Conservation (phyloP, 2,113 vertebrate genomes). For the Lasiurus borealis region DNA sequence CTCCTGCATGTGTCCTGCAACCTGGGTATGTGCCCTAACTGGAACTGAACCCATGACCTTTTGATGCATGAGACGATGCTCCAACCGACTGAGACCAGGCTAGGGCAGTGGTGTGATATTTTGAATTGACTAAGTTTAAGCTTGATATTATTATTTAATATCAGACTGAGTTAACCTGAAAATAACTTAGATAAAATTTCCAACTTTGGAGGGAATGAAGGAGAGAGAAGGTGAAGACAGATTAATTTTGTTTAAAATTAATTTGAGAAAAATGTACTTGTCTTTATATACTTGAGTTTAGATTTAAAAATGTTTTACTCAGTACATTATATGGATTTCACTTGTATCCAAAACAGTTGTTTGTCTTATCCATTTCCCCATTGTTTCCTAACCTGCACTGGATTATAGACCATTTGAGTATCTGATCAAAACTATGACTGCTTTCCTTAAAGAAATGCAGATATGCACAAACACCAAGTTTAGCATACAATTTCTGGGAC, state of each 20-base stretch:
- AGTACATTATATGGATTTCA: constrained; percentile 19
- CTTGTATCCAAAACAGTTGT: neutral
- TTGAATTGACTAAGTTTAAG: constrained; percentile 20
- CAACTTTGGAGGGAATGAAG: constrained; percentile 31
- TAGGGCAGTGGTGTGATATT: neutral
- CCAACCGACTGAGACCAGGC: no score
- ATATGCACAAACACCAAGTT: neutral
- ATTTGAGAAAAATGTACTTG: constrained; percentile 19
- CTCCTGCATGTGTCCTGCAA: no score
- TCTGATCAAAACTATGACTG: neutral
- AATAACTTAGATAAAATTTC: constrained; percentile 43
- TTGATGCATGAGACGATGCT: no score
- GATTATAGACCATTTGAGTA: constrained; percentile 5
- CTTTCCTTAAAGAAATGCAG: constrained; percentile 38
- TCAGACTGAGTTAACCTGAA: constrained; percentile 1
- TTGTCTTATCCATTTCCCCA: neutral
- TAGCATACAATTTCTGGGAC: neutral
- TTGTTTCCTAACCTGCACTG: neutral
- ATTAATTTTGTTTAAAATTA: constrained; percentile 38
- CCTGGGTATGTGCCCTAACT: no score
- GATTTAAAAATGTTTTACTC: neutral
- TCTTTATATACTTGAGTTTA: constrained; percentile 22
- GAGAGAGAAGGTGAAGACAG: neutral
- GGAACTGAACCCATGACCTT: no score
- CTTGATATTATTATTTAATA: constrained; percentile 50